A percentile compares a stretch with the other conserved stretches of the same genome.
Evolutionary conservation across 2,797 vertebrate genomes (phyloP).

Genomic region (Thaleichthys pacificus): DNA sequence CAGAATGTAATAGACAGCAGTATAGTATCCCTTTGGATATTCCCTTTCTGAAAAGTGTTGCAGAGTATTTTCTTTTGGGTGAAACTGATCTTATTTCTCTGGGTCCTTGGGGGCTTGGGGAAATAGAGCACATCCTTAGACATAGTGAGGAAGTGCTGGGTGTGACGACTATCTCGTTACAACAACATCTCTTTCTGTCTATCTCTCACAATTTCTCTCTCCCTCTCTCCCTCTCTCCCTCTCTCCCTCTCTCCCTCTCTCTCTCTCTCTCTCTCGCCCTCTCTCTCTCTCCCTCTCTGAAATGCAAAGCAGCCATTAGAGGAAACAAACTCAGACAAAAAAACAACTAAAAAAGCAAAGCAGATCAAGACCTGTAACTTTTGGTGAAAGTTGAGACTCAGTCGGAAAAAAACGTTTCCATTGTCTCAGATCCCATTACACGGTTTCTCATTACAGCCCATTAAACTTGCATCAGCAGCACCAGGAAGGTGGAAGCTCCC

Average conservation of each 20-base stretch:
- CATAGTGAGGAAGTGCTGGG: slow-evolving; percentile 39
- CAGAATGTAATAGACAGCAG: neutral
- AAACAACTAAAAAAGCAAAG: slow-evolving; percentile 36
- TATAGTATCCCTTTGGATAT: neutral
- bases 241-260: neutral
- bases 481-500: too few species aligned
- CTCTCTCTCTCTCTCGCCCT: slow-evolving; percentile 37
- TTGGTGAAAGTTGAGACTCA: slow-evolving; percentile 42
- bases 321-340: neutral
- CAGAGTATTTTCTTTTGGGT: slow-evolving; percentile 48
- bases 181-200: slow-evolving; percentile 38
- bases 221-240: slow-evolving; percentile 20
- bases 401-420: neutral
- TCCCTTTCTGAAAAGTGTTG: slow-evolving; percentile 15
- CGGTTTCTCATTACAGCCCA: slow-evolving; percentile 12
- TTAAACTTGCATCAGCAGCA: slow-evolving; percentile 19
- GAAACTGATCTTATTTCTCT: slow-evolving; percentile 55
- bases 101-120: slow-evolving; percentile 34
- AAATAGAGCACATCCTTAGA: slow-evolving; percentile 50
- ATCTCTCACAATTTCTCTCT: slow-evolving; percentile 24
- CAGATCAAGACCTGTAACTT: slow-evolving; percentile 57
- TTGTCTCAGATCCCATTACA: slow-evolving; percentile 21
- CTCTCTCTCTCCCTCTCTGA: slow-evolving; percentile 34
- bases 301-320: slow-evolving; percentile 62
- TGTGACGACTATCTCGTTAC: slow-evolving; percentile 53